Conservation (phyloP, 2,113 vertebrate species). For the Halichoerus grypus region DNA sequence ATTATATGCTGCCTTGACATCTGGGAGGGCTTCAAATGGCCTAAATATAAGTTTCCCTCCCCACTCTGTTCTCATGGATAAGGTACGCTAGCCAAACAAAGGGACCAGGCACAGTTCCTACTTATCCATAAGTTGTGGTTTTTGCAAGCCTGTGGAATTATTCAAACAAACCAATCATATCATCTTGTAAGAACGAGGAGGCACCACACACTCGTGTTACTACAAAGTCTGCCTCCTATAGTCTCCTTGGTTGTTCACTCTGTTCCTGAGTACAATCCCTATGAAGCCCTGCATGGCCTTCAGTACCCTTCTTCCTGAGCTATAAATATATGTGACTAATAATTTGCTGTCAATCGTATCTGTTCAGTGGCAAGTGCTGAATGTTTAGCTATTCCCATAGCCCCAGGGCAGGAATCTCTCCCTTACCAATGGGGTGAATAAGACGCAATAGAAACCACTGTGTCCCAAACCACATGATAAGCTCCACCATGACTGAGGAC, state of each 20-base stretch:
- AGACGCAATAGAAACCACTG: background rate
- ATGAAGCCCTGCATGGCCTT: background rate
- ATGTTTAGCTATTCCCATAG: background rate
- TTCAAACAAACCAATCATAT: constrained; percentile 14
- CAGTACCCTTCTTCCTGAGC: background rate
- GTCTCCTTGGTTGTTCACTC: background rate
- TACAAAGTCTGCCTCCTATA: background rate
- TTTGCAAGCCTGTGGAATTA: background rate
- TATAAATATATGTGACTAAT: background rate
- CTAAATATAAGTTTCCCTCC: background rate
- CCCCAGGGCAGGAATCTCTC: background rate
- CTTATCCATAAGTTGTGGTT: background rate
- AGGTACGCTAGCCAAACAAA: background rate
- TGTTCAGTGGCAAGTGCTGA: background rate
- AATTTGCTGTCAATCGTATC: background rate
- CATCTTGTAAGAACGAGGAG: background rate
- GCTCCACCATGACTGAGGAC: background rate
- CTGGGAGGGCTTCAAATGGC: background rate
- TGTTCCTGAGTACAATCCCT: background rate
- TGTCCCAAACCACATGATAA: background rate
- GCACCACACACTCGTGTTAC: background rate
- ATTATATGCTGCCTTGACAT: background rate
- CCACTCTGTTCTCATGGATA: background rate
- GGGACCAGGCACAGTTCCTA: background rate
- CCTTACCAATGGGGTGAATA: background rate